Conservation (phyloP, 2,888 invertebrate genomes). For the Melanotus villosus region DNA sequence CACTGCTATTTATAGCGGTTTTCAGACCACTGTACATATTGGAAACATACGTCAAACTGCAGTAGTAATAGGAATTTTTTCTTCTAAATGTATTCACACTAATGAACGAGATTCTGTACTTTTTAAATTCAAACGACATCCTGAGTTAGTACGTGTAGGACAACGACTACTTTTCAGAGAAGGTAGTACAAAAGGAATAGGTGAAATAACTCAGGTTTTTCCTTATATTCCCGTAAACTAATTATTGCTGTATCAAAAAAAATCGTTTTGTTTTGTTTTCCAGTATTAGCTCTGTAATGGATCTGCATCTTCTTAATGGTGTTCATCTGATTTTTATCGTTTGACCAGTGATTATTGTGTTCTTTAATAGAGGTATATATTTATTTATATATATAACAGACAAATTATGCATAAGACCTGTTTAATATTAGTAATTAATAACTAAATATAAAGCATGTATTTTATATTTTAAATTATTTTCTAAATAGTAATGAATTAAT, state of each 20-base stretch:
- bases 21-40: constrained; percentile 94
- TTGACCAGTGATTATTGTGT: too few species aligned
- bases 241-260: background rate
- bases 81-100: constrained; percentile 78
- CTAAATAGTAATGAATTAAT: too few species aligned
- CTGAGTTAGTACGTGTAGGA: constrained; percentile 88
- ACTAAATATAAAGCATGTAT: too few species aligned
- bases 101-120: constrained; percentile 90
- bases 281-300: too few species aligned
- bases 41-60: constrained; percentile 97
- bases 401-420: too few species aligned
- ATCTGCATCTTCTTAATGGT: too few species aligned
- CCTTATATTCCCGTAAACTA: constrained; percentile 62
- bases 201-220: constrained; percentile 84
- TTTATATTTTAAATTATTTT: too few species aligned
- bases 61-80: constrained; percentile 84
- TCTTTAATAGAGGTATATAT: too few species aligned
- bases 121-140: constrained; percentile 90
- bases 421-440: too few species aligned
- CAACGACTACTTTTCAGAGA: constrained; percentile 88
- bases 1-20: constrained; percentile 86
- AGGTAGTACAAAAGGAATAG: constrained; percentile 89
- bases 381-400: too few species aligned
- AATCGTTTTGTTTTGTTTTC: too few species aligned
- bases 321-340: too few species aligned